Evolutionary conservation across 2,113 vertebrate species (phyloP).

Genomic region (Poeciliopsis occidentalis): DNA sequence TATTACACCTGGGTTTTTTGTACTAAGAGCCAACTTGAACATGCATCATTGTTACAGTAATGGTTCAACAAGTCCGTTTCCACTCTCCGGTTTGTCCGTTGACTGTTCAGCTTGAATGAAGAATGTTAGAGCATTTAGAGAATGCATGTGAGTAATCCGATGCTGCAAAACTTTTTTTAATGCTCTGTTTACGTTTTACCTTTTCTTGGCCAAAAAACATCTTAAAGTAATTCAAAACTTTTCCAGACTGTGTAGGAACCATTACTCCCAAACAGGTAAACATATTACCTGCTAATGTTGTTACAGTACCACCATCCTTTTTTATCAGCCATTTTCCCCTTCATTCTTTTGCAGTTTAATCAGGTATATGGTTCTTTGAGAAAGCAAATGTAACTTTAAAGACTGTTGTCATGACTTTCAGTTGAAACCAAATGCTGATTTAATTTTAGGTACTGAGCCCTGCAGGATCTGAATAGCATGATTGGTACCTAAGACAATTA

Average conservation of each 20-base stretch:
- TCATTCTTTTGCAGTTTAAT: conserved; percentile 32
- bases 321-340: conserved; percentile 5
- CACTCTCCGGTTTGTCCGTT: no score
- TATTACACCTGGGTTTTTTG: no score
- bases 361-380: conserved; percentile 41
- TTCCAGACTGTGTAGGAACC: not conserved
- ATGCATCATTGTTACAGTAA: no score
- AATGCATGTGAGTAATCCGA: not conserved
- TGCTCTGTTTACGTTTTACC: not conserved
- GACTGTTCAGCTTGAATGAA: no score
- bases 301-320: not conserved
- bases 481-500: conserved; percentile 67
- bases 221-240: not conserved
- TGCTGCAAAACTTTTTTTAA: not conserved
- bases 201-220: not conserved
- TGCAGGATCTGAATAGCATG: conserved; percentile 60
- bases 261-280: not conserved
- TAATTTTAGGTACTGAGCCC: conserved; percentile 65
- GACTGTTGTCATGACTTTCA: conserved; percentile 61
- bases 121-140: not conserved
- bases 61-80: no score
- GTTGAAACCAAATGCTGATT: conserved; percentile 65
- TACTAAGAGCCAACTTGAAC: no score
- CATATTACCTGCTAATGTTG: conserved; percentile 6
- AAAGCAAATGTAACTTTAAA: conserved; percentile 56